Conservation (phyloP, 2,797 vertebrate species). For the Melanotaenia maccullochi region DNA sequence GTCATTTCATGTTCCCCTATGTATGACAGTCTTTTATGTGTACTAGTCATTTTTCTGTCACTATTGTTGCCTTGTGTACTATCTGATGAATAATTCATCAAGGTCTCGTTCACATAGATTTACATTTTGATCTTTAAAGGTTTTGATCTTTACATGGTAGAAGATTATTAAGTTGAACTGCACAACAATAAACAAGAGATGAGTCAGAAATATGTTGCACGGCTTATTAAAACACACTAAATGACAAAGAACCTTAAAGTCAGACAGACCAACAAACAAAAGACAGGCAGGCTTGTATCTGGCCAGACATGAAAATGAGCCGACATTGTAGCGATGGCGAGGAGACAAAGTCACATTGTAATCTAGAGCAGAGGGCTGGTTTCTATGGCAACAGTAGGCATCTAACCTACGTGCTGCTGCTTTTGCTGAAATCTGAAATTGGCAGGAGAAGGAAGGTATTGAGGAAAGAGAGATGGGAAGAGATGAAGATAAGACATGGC, state of each 20-base stretch:
- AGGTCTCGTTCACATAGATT: conserved; percentile 9
- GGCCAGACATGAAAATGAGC: conserved; percentile 60
- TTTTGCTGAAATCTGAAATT: conserved; percentile 77
- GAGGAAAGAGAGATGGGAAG: conserved; percentile 63
- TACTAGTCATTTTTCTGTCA: conserved; percentile 42
- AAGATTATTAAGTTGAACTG: conserved; percentile 35
- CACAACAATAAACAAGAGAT: conserved; percentile 21
- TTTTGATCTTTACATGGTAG: conserved; percentile 26
- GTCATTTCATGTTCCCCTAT: conserved; percentile 34
- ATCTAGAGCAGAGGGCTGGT: conserved; percentile 77
- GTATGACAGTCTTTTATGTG: conserved; percentile 35
- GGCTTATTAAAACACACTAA: conserved; percentile 13
- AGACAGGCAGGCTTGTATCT: conserved; percentile 42
- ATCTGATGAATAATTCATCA: conserved; percentile 21
- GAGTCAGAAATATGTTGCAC: conserved; percentile 36
- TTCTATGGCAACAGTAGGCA: conserved; percentile 83
- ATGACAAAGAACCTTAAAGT: conserved; percentile 16
- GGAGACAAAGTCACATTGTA: conserved; percentile 79
- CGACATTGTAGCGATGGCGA: conserved; percentile 55
- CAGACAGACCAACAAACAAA: conserved; percentile 29
- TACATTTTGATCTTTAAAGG: conserved; percentile 14
- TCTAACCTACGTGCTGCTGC: conserved; percentile 73
- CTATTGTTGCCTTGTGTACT: conserved; percentile 11
- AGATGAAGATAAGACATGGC: conserved; percentile 74
- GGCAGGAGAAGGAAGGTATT: conserved; percentile 63